Base-by-base conservation (phyloP, 2,888 invertebrate species). In the Hirtodrosophila trivittata region DNA sequence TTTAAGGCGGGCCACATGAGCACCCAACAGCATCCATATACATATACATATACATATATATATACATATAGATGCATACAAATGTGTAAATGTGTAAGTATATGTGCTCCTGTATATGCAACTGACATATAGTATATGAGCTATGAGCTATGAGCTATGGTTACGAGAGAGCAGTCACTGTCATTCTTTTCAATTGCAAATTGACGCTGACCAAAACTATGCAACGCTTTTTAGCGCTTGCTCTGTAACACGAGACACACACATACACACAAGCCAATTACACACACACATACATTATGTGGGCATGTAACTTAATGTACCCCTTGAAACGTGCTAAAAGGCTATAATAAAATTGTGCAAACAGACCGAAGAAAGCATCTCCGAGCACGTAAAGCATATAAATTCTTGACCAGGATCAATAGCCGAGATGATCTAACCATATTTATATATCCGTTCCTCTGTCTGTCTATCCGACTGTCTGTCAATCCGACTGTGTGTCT, bases 171-270 rank as follows among this genome's bases (percentile, higher is more conserved):
- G 46, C 39, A 45, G 37, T 33, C 35, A 43, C 52, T 66, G 52
- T 42, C 42, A 43, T 73, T 64, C 50, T 58, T 52, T 75, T 71
- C 66, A 74, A 70, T 74, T 73, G 66, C 51, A 62, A 59, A 63
- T 73, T 59, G 74, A 49, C 77, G 33, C 43, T 30, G 66, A 6
- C 52, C 57, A 42, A 74, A 71, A 68, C 59, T 45, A 26, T 47
- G 60, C 56, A 69, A 52, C 59, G 51, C 47, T 63, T 70, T 59
- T 59, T 63, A 7, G 39, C 38, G 14, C 12, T 38, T 57, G 42
- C 41, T 25, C 4, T 4, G 25, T 25, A 25, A 25, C 25, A 25
- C 4, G 25, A 25, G 25, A 10, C 10, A n/a, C 12, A 39, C 12
- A n/a, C 39, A 21, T 21, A 37, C 42, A 18, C 26, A 28, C 13